phyloP scores from a whole-genome alignment of 2,797 vertebrate species.

The Trachops cirrhosus region DNA sequence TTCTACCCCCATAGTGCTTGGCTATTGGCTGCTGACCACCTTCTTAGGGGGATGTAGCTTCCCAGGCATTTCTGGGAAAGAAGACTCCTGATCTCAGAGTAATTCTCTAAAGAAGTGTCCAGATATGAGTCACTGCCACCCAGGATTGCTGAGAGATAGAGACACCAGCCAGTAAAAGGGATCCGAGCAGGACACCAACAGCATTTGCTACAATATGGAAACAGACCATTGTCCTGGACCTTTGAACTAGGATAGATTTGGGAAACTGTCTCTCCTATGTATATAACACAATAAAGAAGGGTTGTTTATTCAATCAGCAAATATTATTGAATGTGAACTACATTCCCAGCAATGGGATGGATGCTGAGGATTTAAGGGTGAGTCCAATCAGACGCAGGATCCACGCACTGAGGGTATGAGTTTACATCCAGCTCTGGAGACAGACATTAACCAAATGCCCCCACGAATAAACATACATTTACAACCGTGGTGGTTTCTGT shows the following conservation, averaged over 20 bases:
- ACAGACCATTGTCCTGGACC: background rate
- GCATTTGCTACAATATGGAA: background rate
- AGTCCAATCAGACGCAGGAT: background rate
- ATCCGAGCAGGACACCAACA: background rate
- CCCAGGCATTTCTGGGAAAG: background rate
- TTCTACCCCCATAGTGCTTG: background rate
- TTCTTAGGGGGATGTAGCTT: background rate
- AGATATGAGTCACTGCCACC: background rate
- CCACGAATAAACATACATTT: constrained; percentile 35
- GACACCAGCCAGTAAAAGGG: background rate
- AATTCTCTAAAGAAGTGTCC: background rate
- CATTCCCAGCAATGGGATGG: background rate
- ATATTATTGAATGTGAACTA: constrained; percentile 27
- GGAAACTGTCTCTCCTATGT: background rate
- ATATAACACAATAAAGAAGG: background rate
- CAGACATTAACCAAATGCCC: constrained; percentile 22
- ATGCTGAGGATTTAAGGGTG: background rate
- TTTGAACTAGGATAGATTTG: background rate
- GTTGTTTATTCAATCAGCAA: constrained; percentile 26
- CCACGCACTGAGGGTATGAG: background rate
- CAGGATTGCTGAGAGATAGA: background rate
- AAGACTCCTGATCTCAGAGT: background rate
- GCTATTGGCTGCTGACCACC: background rate
- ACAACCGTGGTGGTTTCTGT: background rate
- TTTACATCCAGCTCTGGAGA: constrained; percentile 29